Base-by-base conservation (phyloP, 2,797 vertebrate species). In the Pempheris klunzingeri region DNA sequence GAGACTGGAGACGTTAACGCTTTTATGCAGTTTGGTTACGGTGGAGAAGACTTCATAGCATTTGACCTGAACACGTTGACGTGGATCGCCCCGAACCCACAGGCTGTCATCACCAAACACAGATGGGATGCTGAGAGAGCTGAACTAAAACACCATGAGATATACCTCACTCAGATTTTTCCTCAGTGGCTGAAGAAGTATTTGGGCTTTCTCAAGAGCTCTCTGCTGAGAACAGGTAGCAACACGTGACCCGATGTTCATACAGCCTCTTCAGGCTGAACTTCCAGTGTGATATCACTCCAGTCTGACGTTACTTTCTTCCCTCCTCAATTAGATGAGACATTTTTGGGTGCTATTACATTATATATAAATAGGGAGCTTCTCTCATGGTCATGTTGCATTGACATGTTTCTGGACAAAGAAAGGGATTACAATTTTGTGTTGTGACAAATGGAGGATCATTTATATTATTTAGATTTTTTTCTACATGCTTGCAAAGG, bases 11-110 rank as follows among this genome's bases (percentile, higher is more conserved):
- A 67, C 1, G 9, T 67, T 9, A 1, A 7, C 3, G 55, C 55
- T 30, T 63, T 52, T 20, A 0, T 0, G 0, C 71, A 76, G 36
- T 38, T 1, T 28, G 69, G 68, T 82, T 75, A 75, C 39, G 4
- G 78, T 46, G 71, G 68, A 57, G 77, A 83, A 58, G 81, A 83
- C 53, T 86, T 84, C 34, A 0, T 90, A 5, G 0, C 2, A 13
- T 34, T 80, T 0, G 70, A 88, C 59, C 17, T 81, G 17, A 49
- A 50, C 26, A 58, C 10, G 4, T 1, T 1, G 12, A 69, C 34
- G 5, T 73, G 68, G 72, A 44, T 69, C 10, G 70, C 85, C 34
- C 44, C 11, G 5, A 44, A 18, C 13, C 18, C 11, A 15, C 20
- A 85, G 36, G 78, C 66, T 10, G 0, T 60, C 46, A 32, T 7